Conservation (phyloP, 2,797 vertebrate species). For the Rhinichthys osculus region DNA sequence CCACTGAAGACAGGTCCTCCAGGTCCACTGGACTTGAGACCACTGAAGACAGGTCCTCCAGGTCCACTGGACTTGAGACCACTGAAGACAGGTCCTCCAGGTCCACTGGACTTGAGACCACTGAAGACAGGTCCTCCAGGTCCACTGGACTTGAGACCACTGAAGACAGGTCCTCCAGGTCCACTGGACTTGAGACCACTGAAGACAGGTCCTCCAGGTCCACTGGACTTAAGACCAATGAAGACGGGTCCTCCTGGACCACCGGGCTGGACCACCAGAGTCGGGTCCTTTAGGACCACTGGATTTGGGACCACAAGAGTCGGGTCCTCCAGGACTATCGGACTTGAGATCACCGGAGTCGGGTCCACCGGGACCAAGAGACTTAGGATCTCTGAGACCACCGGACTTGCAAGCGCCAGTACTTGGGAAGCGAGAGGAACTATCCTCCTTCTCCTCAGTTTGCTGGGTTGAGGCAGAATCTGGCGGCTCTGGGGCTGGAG, state of each 20-base stretch:
- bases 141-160: too few species aligned
- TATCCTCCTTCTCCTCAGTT: not conserved
- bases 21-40: too few species aligned
- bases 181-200: not conserved
- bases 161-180: too few species aligned
- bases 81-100: accelerated
- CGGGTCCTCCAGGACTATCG: too few species aligned
- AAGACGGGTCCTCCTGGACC: too few species aligned
- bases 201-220: accelerated
- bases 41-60: too few species aligned
- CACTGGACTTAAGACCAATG: accelerated
- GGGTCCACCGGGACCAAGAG: too few species aligned
- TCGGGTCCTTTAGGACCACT: accelerated
- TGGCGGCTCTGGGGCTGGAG: not conserved
- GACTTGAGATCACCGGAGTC: too few species aligned
- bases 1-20: too few species aligned
- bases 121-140: too few species aligned
- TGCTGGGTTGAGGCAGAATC: not conserved
- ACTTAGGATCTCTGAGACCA: too few species aligned
- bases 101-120: too few species aligned
- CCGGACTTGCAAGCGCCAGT: accelerated
- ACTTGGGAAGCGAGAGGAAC: not conserved
- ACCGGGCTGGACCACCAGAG: accelerated
- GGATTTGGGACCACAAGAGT: not conserved
- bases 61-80: not conserved